Percentiles rank a stretch among this genome's conserved stretches.
These are phyloP conservation scores for Mesocricetus auratus DNA, from an alignment of 2,113 vertebrate species.

Conservation along the genomic window DNA sequence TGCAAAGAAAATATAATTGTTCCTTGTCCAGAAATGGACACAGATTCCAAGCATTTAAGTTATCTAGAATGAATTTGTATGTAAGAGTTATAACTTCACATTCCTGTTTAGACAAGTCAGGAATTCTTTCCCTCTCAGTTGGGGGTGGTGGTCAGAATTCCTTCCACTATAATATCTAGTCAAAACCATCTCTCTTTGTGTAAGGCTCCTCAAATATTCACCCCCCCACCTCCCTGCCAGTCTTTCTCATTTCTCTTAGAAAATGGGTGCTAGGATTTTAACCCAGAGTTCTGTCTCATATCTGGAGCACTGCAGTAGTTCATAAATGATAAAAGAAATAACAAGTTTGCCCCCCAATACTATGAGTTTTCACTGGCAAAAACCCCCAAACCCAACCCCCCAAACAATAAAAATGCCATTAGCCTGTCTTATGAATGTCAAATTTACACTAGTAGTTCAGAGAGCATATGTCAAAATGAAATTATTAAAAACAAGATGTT, in stretches of 20 bases:
- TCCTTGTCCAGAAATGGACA: neutral
- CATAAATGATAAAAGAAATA: neutral
- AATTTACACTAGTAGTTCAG: constrained; percentile 1
- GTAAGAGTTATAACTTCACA: neutral
- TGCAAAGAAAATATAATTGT: constrained; percentile 1
- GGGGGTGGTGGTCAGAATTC: neutral
- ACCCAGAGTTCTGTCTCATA: neutral
- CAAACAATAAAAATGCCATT: neutral
- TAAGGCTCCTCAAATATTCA: neutral
- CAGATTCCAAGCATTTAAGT: neutral
- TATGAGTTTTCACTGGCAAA: neutral
- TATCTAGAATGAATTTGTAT: neutral
- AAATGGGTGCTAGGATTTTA: neutral
- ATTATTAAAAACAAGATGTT: constrained; percentile 41
- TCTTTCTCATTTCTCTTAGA: neutral
- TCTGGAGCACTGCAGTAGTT: neutral
- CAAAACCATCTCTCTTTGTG: neutral
- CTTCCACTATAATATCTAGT: neutral
- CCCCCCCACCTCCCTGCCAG: accelerated
- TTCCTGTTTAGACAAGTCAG: neutral
- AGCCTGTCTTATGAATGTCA: neutral
- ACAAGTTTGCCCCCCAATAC: too few species aligned
- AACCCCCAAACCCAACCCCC: neutral
- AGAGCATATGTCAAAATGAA: constrained; percentile 21
- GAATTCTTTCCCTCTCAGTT: neutral